Percentiles rank a stretch among this genome's conserved stretches.
These are phyloP conservation scores for Cosmia pyralina DNA, from an alignment of 2,888 invertebrate genomes.

Conservation along the genomic window DNA sequence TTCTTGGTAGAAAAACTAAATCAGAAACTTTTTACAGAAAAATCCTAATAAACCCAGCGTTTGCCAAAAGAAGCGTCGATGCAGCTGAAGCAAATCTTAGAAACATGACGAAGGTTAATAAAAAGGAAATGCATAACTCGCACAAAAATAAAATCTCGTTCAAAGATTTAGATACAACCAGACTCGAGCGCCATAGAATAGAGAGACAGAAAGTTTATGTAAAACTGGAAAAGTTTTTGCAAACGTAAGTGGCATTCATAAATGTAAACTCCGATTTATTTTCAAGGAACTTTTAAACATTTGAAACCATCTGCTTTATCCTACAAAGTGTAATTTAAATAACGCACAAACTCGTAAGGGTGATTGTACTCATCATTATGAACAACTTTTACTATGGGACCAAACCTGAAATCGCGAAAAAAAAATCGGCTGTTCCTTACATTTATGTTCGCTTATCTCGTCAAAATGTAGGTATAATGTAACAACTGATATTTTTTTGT, in stretches of 20 bases:
- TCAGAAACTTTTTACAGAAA: slow-evolving; percentile 70
- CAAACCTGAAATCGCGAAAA: no score
- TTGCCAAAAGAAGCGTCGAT: slow-evolving; percentile 85
- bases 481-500: no score
- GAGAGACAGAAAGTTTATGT: slow-evolving; percentile 91
- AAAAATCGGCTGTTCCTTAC: no score
- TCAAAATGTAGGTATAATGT: no score
- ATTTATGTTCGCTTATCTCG: no score
- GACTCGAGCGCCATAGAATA: slow-evolving; percentile 89
- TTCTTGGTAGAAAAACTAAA: background rate
- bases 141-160: slow-evolving; percentile 74
- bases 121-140: slow-evolving; percentile 79
- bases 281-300: slow-evolving; percentile 31
- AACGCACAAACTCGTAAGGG: no score
- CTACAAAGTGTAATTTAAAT: background rate
- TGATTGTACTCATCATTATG: no score
- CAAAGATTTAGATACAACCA: slow-evolving; percentile 73
- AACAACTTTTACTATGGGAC: no score
- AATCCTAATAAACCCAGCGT: slow-evolving; percentile 84
- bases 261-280: slow-evolving; percentile 52
- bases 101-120: slow-evolving; percentile 54
- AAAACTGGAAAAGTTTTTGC: slow-evolving; percentile 91
- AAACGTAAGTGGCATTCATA: slow-evolving; percentile 89
- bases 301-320: slow-evolving; percentile 28
- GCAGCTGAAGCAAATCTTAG: slow-evolving; percentile 48